Evolutionary conservation across 2,113 vertebrate genomes (phyloP), one percentile per base, ranked within the genome.

Genomic region (Shinisaurus crocodilurus): DNA sequence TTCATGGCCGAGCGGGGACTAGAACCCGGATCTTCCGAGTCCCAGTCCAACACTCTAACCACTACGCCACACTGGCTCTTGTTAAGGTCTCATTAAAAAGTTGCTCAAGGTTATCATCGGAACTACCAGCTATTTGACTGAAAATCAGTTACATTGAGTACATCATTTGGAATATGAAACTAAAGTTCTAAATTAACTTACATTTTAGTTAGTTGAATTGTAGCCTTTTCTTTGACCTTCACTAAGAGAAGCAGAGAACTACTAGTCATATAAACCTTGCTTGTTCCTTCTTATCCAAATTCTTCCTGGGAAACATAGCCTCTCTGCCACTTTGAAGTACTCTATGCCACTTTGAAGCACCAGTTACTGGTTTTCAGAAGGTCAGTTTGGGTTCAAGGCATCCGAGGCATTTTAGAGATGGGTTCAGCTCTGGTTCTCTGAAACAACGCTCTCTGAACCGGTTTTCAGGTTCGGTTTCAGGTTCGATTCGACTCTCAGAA

Each of bases 381-480:
- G 43, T 89, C 67, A 32, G 13, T 7, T 89, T 34, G n/a, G 29
- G 29, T 37, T 89, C 48, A 89, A 74, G 37, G 16, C 29, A 74
- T 74, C 80, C 63, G 70, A 74, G 18, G 60, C 32, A 60, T 60
- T 89, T 34, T 72, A 70, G 48, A 63, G 40, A 29, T 74, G 50
- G 37, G 9, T 82, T 82, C 18, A 82, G 18, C 54, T 76, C 69
- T 43, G 45, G 40, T 85, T 90, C 74, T 86, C 83, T 80, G 74
- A 86, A 90, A 80, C 54, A 63, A 48, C 8, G 12, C 74, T 86
- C 9, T 90, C n/a, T 90, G 83, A 86, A 86, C 83, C 37, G 45
- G 63, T 90, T 90, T 90, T 57, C 89, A 90, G 89, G 83, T 90
- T 90, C 15, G 74, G 29, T 85, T 80, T 90, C 88, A 90, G 89